These are phyloP conservation scores for Steatocranus sp. DNA, from an alignment of 2,797 vertebrate species.

Conservation along the genomic window DNA sequence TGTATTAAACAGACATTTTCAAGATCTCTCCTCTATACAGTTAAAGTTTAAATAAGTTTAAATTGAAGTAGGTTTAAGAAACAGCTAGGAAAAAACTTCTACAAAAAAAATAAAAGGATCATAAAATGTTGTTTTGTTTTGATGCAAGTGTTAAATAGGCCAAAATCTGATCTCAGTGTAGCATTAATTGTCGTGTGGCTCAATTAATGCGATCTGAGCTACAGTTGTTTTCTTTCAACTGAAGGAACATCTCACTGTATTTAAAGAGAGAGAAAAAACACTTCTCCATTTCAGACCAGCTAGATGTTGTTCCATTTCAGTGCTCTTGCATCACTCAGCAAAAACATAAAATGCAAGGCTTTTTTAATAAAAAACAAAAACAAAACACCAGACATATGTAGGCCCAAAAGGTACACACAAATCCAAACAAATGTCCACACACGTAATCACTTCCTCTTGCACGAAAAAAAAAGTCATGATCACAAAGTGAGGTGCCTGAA, in stretches of 20 bases:
- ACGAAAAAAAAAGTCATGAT: conserved; percentile 24
- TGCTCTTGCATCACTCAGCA: conserved; percentile 49
- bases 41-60: background rate
- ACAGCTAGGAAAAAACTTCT: background rate
- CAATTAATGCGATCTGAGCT: conserved; percentile 13
- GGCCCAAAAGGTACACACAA: background rate
- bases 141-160: background rate
- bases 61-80: background rate
- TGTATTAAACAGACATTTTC: background rate
- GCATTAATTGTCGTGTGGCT: background rate
- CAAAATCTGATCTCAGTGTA: conserved; percentile 4
- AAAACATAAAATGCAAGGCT: conserved; percentile 36
- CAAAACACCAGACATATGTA: background rate
- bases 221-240: conserved; percentile 9
- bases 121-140: background rate
- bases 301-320: conserved; percentile 50
- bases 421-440: background rate
- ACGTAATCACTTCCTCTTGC: conserved; percentile 1
- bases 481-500: conserved; percentile 16
- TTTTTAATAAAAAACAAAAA: conserved; percentile 3
- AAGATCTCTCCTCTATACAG: background rate
- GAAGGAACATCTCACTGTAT: conserved; percentile 9
- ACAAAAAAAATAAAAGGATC: background rate
- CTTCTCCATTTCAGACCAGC: conserved; percentile 21
- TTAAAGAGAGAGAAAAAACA: background rate